Base-by-base conservation (phyloP, 2,113 vertebrate genomes). In the Platichthys stellatus region DNA sequence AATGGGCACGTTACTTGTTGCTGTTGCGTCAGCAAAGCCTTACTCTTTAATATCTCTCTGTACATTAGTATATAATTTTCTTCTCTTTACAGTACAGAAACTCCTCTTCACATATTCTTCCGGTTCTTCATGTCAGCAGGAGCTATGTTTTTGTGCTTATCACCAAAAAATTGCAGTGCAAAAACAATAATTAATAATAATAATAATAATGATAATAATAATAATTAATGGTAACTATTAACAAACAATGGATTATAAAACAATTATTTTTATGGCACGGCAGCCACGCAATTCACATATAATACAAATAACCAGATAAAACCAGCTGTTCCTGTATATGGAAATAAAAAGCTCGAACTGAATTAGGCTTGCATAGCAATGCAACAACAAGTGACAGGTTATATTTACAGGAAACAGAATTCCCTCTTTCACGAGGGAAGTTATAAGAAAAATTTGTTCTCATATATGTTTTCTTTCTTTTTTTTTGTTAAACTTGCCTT, bases 91-190 rank as follows among this genome's bases (percentile, higher is more conserved):
- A 96, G 96, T 96, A 97, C 91, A 94, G 96, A 94, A 96, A 96
- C 94, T 96, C 96, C 96, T 93, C 94, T 96, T 97, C 96, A 96
- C 96, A 96, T 96, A 89, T 96, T 96, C 95, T 91, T 94, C 94
- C 93, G 94, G 94, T 94, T 95, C 97, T 98, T 98, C 96, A 97
- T 96, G 95, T 98, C 96, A 96, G 93, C 95, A 97, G 97, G 97
- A 98, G 97, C 96, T 95, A 95, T 96, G 96, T 92, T 96, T 97
- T 99, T 99, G 98, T 99, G 97, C 98, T 99, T 99, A 96, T 99
- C 97, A 97, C 96, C 96, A 99, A 98, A 90, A 31, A 98, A 96
- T 97, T 93, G 96, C 97, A 99, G 98, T 99, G 98, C 98, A 99
- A 99, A 95, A 98, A 96, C 94, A 98, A 97, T 95, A 96, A 93